Percentiles rank a stretch among this genome's conserved stretches.
These are phyloP conservation scores for Nesometra sesokonis DNA, from an alignment of 35 echinoderm and acorn worm species.

Conservation along the genomic window DNA sequence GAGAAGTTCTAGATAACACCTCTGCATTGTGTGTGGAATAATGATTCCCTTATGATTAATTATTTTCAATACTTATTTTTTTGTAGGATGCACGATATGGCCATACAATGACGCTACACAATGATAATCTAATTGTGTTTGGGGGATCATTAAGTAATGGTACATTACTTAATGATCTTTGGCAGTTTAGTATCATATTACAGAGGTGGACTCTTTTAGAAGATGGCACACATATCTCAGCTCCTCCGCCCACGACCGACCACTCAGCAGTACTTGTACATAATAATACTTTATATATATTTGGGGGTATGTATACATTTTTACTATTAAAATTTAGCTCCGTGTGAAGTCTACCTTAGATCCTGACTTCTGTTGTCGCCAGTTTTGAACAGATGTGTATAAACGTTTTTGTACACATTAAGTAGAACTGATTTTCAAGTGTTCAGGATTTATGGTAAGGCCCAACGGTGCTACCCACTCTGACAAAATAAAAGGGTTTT, in stretches of 20 bases:
- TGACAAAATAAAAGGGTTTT: no score
- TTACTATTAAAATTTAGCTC: not conserved
- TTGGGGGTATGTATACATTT: slow-evolving; percentile 59
- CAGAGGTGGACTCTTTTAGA: slow-evolving; percentile 44
- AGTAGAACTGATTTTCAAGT: no score
- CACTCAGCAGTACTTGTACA: slow-evolving; percentile 74
- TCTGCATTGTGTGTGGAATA: no score
- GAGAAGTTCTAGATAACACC: no score
- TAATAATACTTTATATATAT: slow-evolving; percentile 41
- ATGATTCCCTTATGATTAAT: no score
- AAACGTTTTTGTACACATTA: no score
- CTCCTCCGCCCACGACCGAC: slow-evolving; percentile 32
- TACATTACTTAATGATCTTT: slow-evolving; percentile 62
- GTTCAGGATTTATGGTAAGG: no score
- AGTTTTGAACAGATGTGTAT: no score
- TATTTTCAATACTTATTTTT: not conserved
- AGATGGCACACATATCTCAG: not conserved
- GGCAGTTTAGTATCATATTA: slow-evolving; percentile 51
- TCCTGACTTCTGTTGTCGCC: no score
- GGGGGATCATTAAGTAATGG: slow-evolving; percentile 48
- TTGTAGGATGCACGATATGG: slow-evolving; percentile 58
- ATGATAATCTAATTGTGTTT: slow-evolving; percentile 53
- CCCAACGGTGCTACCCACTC: no score
- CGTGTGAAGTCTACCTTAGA: no score
- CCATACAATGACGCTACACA: slow-evolving; percentile 60